Base-by-base conservation (phyloP, 2,888 invertebrate genomes). In the Theretra japonica region DNA sequence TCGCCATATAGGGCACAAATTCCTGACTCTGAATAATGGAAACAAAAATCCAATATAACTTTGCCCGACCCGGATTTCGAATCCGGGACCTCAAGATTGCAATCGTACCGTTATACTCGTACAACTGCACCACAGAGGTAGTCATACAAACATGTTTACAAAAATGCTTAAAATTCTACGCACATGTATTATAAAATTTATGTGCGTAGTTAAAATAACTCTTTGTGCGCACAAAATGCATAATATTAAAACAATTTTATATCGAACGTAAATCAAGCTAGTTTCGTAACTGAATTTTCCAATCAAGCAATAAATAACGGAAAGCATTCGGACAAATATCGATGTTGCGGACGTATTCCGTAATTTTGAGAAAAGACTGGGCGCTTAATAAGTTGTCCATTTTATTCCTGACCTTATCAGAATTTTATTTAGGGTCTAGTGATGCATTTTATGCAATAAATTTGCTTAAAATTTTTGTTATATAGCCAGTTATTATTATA, bases 211-310 rank as follows among this genome's bases (percentile, higher is more conserved):
- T 65, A 65, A 65, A 65, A 65, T 65, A 65, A 23, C 65, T 65
- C 65, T 48, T 65, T 65, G 65, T 65, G 41, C 1, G 60, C 62
- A 65, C 41, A 65, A 65, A 41, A 65, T 65, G 62, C 21, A 65
- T 17, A 17, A 65, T 65, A 65, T 65, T 65, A 65, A 62, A 65
- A 65, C 65, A 65, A 41, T 65, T 65, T 65, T 65, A 48, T 65
- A 48, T 48, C 17, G n/a, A 17, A 65, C 41, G 23, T 65, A 65
- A 65, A 65, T 65, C 65, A 65, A 41, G 6, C 2, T 65, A 65
- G 65, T 65, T 65, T 65, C 21, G 41, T 65, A 65, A 65, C 65
- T 11, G 33, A 65, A 23, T 23, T 65, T 65, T 62, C 8, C 62
- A 62, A 62, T 62, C 62, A 62, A 21, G 62, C 33, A 62, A 62